Conservation (phyloP, 2,888 invertebrate genomes). For the Terebella lapidaria region DNA sequence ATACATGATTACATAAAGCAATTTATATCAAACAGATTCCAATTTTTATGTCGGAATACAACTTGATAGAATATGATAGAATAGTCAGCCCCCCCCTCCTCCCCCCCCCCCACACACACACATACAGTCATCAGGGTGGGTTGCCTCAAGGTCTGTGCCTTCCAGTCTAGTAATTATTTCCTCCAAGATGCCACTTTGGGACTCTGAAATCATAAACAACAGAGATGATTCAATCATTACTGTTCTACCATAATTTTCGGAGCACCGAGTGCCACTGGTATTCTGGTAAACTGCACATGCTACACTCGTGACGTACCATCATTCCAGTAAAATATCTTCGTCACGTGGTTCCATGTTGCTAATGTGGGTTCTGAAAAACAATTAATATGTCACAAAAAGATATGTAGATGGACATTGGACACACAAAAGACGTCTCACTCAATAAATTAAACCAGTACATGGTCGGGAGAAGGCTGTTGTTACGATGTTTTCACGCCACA, state of each 20-base stretch:
- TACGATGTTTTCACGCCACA: too few species aligned
- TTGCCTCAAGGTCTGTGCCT: background rate
- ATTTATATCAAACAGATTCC: too few species aligned
- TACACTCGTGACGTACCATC: background rate
- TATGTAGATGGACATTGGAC: background rate
- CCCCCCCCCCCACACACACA: too few species aligned
- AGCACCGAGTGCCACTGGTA: too few species aligned
- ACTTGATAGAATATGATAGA: too few species aligned
- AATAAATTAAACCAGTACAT: background rate
- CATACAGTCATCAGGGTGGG: background rate
- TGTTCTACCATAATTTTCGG: too few species aligned
- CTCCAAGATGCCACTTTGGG: background rate
- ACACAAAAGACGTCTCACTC: background rate
- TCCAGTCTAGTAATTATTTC: background rate
- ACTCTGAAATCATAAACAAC: background rate
- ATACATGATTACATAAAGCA: too few species aligned
- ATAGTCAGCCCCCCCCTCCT: too few species aligned
- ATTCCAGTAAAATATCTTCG: slow-evolving; percentile 64
- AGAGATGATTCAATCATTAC: too few species aligned
- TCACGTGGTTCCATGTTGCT: slow-evolving; percentile 69
- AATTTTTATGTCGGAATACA: too few species aligned
- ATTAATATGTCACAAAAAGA: background rate
- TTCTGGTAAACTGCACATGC: background rate
- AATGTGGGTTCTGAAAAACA: slow-evolving; percentile 63
- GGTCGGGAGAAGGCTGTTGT: too few species aligned